phyloP scores from a whole-genome alignment of 2,797 vertebrate genomes.

The Nannoperca australis region DNA sequence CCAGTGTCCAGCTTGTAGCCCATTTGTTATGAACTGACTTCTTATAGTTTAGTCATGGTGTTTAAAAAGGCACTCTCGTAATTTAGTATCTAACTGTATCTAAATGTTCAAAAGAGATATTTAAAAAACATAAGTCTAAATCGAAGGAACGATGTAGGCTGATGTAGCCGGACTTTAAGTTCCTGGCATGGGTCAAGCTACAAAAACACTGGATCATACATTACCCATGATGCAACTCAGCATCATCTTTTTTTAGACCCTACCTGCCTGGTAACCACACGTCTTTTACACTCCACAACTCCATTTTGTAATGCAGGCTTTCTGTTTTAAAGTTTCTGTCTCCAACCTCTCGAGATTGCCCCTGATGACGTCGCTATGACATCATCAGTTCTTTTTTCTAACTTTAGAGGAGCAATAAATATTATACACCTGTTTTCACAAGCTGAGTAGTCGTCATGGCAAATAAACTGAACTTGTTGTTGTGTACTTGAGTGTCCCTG shows the following conservation, averaged over 20 bases:
- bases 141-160: neutral
- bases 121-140: neutral
- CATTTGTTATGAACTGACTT: neutral
- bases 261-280: no score
- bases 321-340: no score
- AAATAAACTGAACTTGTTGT: neutral
- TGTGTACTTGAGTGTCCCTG: neutral
- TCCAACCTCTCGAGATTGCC: no score
- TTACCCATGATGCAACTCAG: no score
- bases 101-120: neutral
- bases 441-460: neutral
- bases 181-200: neutral
- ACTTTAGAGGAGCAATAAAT: neutral
- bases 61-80: neutral
- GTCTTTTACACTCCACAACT: no score
- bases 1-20: neutral
- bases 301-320: no score
- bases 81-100: neutral
- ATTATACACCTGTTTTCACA: no score
- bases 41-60: neutral
- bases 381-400: neutral
- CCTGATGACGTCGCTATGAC: neutral
- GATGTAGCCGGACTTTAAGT: no score
- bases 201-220: conserved; percentile 2
- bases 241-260: no score